phyloP scores from a whole-genome alignment of 2,797 vertebrate species.

The Acropternis orthonyx region DNA sequence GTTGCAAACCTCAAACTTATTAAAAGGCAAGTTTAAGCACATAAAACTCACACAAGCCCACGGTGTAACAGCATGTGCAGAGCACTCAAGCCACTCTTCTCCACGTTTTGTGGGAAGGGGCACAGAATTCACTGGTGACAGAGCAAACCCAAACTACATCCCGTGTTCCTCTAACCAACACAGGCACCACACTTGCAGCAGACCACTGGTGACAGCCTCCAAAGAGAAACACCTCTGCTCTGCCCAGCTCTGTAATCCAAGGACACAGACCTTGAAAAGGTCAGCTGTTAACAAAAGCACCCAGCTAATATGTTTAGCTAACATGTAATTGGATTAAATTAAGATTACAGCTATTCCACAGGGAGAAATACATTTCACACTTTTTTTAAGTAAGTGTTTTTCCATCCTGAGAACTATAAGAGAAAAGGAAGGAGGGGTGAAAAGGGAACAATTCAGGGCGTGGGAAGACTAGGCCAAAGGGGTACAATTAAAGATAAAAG shows the following conservation, averaged over 20 bases:
- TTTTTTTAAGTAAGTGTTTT: background rate
- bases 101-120: accelerated
- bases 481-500: conserved; percentile 64
- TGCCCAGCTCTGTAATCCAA: background rate
- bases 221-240: background rate
- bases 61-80: accelerated
- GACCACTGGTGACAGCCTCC: background rate
- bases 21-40: conserved; percentile 26
- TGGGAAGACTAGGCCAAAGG: conserved; percentile 59
- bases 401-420: background rate
- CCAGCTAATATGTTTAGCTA: conserved; percentile 39
- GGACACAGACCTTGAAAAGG: conserved; percentile 18
- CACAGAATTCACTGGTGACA: background rate
- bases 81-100: background rate
- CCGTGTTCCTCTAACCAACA: background rate
- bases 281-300: conserved; percentile 42
- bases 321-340: conserved; percentile 20
- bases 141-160: background rate
- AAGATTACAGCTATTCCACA: conserved; percentile 39
- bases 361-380: conserved; percentile 28
- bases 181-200: background rate
- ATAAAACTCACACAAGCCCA: background rate
- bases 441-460: conserved; percentile 34
- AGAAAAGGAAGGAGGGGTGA: conserved; percentile 18
- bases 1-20: conserved; percentile 4